phyloP scores from a whole-genome alignment of 2,797 vertebrate genomes.

The Cynodonichthys magdalenae region DNA sequence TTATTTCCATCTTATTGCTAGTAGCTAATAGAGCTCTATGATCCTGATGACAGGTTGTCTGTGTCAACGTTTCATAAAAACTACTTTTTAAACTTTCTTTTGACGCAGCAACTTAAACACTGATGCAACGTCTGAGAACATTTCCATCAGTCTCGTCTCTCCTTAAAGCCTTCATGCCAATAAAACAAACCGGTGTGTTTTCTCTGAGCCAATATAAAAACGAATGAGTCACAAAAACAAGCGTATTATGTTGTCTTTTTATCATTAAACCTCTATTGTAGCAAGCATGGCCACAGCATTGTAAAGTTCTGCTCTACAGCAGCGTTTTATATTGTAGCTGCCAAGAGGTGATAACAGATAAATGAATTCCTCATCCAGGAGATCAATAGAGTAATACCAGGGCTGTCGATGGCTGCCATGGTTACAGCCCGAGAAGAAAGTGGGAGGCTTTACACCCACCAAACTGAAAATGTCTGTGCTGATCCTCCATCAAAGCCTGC shows the following conservation, averaged over 20 bases:
- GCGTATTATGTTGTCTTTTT: conserved; percentile 7
- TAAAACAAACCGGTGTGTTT: conserved; percentile 3
- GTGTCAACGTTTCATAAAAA: no score
- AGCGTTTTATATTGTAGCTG: conserved; percentile 76
- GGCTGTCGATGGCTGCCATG: conserved; percentile 77
- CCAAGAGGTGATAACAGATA: conserved; percentile 81
- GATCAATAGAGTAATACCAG: conserved; percentile 76
- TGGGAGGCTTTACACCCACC: conserved; percentile 83
- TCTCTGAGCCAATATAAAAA: conserved; percentile 16
- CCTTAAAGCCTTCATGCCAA: conserved; percentile 7
- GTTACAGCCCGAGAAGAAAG: conserved; percentile 77
- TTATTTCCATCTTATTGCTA: no score
- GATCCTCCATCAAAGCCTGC: conserved; percentile 95
- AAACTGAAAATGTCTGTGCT: conserved; percentile 93
- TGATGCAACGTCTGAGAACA: conserved; percentile 1
- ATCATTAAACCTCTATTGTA: conserved; percentile 28
- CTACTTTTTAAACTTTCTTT: no score
- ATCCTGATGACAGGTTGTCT: no score
- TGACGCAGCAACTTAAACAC: no score
- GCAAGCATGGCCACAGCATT: conserved; percentile 39
- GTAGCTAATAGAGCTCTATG: no score
- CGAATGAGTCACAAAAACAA: conserved; percentile 21
- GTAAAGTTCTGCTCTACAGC: conserved; percentile 40
- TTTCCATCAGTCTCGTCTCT: background rate
- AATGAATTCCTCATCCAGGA: conserved; percentile 74